Percentiles rank a stretch among this genome's conserved stretches.
These are phyloP conservation scores for Brachyistius frenatus DNA, from an alignment of 2,113 vertebrate genomes.

Conservation along the genomic window DNA sequence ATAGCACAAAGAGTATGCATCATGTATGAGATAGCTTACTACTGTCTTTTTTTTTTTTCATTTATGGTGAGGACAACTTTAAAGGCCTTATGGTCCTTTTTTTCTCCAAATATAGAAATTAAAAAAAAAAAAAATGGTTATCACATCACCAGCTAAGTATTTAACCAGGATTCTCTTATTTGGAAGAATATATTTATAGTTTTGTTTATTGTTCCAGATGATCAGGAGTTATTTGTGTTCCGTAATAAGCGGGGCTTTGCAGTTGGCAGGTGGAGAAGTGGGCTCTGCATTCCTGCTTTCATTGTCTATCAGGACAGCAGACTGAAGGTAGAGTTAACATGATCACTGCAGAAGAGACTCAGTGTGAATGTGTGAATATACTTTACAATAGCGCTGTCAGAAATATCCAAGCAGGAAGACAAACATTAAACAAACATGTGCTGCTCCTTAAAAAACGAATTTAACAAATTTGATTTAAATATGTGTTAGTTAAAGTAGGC, in stretches of 20 bases:
- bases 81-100: neutral
- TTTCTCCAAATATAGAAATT: neutral
- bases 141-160: neutral
- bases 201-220: conserved; percentile 39
- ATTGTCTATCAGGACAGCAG: conserved; percentile 3
- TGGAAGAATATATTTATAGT: conserved; percentile 37
- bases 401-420: neutral
- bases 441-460: neutral
- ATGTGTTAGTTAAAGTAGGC: neutral
- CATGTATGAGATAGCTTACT: neutral
- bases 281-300: conserved; percentile 10
- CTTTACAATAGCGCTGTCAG: neutral
- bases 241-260: conserved; percentile 2
- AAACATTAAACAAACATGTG: conserved; percentile 1
- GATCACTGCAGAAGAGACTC: neutral
- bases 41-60: neutral
- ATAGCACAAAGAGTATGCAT: neutral
- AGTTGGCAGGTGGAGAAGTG: conserved; percentile 20
- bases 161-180: neutral
- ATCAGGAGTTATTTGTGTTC: conserved; percentile 37
- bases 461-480: neutral
- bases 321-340: neutral
- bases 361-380: neutral
- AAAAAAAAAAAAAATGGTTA: neutral
- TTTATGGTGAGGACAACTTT: neutral